Evolutionary conservation across 1,140 invertebrate species (phyloP).

Genomic region (Nomia melanderi): DNA sequence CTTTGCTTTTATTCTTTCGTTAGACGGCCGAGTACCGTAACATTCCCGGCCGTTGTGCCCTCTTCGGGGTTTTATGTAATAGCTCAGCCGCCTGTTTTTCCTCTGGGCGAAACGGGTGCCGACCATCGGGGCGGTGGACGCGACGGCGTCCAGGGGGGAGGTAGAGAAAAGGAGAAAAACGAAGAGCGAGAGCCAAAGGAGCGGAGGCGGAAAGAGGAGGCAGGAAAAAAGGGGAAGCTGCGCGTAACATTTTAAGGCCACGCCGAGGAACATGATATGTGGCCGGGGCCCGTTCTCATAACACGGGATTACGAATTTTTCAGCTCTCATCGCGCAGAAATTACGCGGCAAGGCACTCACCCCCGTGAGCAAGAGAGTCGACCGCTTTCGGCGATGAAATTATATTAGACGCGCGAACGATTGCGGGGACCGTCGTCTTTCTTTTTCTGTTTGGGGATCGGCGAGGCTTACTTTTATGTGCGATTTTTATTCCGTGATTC

Average conservation of each 20-base stretch:
- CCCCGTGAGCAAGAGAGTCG: too few species aligned
- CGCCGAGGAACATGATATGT: slow-evolving; percentile 6
- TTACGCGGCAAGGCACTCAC: background rate
- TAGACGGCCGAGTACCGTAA: slow-evolving; percentile 33
- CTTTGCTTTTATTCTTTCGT: slow-evolving; percentile 1
- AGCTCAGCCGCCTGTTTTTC: slow-evolving; percentile 41
- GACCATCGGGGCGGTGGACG: background rate
- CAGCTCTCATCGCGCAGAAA: background rate
- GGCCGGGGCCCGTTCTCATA: background rate
- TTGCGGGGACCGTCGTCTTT: too few species aligned
- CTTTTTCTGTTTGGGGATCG: too few species aligned
- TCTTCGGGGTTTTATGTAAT: slow-evolving; percentile 55
- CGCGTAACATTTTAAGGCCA: slow-evolving; percentile 30
- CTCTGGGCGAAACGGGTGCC: slow-evolving; percentile 36
- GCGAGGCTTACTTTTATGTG: too few species aligned
- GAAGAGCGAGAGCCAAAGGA: background rate
- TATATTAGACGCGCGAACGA: too few species aligned
- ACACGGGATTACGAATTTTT: background rate
- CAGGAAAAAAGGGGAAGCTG: background rate
- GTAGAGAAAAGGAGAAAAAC: background rate
- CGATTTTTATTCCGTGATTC: too few species aligned
- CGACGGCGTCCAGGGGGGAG: background rate
- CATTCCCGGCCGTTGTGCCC: slow-evolving; percentile 35
- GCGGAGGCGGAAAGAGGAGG: background rate
- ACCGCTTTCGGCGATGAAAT: too few species aligned